Conservation (phyloP, 2,113 vertebrate species). For the Leucoraja erinaceus region DNA sequence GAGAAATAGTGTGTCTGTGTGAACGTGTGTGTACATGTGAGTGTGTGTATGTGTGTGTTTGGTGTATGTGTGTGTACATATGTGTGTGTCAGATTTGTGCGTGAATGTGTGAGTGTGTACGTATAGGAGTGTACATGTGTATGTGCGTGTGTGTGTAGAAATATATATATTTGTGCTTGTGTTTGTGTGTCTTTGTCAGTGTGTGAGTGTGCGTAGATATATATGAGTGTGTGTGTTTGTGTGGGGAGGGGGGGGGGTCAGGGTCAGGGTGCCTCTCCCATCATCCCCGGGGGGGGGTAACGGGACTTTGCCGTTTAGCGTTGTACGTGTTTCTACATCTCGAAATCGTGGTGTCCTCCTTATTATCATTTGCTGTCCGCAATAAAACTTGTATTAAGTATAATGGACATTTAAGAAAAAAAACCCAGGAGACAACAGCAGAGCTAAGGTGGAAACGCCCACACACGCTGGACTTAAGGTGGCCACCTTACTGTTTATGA, state of each 20-base stretch:
- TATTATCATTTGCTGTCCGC: constrained; percentile 57
- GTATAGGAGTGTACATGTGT: neutral
- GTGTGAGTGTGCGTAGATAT: neutral
- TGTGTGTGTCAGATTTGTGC: neutral
- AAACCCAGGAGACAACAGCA: constrained; percentile 42
- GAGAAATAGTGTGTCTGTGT: neutral
- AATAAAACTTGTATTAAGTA: constrained; percentile 51
- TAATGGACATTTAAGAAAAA: constrained; percentile 18
- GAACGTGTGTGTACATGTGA: too few species aligned
- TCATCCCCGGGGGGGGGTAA: constrained; percentile 39
- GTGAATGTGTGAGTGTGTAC: neutral
- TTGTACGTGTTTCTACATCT: constrained; percentile 69
- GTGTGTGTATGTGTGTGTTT: too few species aligned
- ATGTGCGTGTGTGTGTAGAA: neutral
- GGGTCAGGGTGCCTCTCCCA: constrained; percentile 40
- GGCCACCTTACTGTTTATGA: constrained; percentile 37
- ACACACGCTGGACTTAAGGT: constrained; percentile 45
- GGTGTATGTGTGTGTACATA: too few species aligned
- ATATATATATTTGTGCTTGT: neutral
- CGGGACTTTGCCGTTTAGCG: constrained; percentile 58
- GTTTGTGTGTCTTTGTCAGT: neutral
- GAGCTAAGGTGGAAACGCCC: constrained; percentile 42
- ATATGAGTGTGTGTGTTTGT: neutral
- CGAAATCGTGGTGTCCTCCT: constrained; percentile 60
- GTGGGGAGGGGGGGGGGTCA: too few species aligned